Conservation (phyloP, 2,113 vertebrate genomes). For the Puma concolor region DNA sequence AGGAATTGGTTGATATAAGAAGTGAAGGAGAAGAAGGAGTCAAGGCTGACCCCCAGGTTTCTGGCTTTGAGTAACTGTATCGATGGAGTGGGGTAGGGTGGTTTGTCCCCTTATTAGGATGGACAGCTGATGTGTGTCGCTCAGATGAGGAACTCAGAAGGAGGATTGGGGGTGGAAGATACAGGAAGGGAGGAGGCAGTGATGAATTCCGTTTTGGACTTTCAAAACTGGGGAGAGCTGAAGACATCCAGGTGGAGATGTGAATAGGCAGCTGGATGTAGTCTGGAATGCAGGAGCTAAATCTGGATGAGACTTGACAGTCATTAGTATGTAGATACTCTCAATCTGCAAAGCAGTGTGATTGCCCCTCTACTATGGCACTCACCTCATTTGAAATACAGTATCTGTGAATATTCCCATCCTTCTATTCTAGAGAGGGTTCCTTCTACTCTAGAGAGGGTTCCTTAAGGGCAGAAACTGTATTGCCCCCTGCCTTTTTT, state of each 20-base stretch:
- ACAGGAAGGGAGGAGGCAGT: background rate
- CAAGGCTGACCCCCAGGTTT: background rate
- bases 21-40: background rate
- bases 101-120: background rate
- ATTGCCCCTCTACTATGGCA: background rate
- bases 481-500: no score
- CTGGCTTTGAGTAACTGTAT: background rate
- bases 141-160: background rate
- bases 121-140: no score
- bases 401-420: background rate
- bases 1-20: background rate
- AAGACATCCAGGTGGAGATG: background rate
- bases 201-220: background rate
- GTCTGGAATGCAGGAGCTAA: background rate
- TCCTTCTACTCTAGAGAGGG: background rate
- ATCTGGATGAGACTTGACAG: background rate
- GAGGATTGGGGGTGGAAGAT: background rate
- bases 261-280: background rate
- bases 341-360: background rate
- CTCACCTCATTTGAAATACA: background rate
- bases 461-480: background rate
- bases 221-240: background rate
- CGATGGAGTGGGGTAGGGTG: background rate
- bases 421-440: background rate
- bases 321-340: background rate